These are phyloP conservation scores for Zoanthus sociatus DNA, from an alignment of 92 coral and sea anemone genomes.

Conservation along the genomic window DNA sequence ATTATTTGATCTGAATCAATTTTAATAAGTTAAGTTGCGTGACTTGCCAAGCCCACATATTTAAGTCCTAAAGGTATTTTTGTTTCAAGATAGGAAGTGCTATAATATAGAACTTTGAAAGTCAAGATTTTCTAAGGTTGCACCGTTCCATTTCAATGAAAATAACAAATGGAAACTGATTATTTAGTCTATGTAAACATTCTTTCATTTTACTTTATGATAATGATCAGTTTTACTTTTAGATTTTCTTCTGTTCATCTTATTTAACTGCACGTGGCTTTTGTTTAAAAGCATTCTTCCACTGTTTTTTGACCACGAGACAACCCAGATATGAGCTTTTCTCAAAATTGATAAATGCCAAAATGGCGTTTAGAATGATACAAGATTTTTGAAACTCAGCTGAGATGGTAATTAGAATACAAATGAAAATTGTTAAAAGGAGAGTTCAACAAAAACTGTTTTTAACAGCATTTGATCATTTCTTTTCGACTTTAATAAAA, in stretches of 20 bases:
- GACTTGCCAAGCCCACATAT: conserved; percentile 26
- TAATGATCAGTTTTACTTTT: conserved; percentile 10
- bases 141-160: neutral
- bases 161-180: neutral
- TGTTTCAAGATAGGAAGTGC: neutral
- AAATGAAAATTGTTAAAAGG: neutral
- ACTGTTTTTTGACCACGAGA: no score
- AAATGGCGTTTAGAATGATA: neutral
- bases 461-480: neutral
- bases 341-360: neutral
- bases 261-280: neutral
- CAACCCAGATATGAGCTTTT: no score
- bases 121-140: neutral
- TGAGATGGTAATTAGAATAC: neutral
- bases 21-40: neutral
- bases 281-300: neutral
- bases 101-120: neutral
- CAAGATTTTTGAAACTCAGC: neutral
- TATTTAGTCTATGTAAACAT: conserved; percentile 6
- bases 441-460: neutral
- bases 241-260: neutral
- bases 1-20: neutral
- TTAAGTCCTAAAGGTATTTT: neutral
- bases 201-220: neutral
- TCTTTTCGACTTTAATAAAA: neutral